Conservation (phyloP, 2,888 invertebrate genomes). For the Balanococcus diminutus region DNA sequence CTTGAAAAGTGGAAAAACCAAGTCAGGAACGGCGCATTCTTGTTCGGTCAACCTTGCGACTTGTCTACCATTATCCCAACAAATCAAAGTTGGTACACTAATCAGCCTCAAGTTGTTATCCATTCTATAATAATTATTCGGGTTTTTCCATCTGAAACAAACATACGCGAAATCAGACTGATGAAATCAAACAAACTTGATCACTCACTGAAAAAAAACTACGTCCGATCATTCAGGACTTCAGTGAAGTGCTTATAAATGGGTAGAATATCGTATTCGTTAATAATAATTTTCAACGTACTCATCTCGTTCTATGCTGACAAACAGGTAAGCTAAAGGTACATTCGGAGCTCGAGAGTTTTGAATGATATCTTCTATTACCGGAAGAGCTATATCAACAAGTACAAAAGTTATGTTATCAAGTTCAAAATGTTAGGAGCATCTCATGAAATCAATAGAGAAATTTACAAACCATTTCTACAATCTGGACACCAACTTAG, state of each 20-base stretch:
- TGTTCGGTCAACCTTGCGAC: not conserved
- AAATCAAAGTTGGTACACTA: not conserved
- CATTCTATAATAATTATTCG: not conserved
- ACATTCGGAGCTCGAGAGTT: not conserved
- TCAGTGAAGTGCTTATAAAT: no score
- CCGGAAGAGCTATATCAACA: not conserved
- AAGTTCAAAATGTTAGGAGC: not conserved
- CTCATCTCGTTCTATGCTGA: not conserved
- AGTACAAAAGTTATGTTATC: not conserved
- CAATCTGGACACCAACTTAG: constrained; percentile 23
- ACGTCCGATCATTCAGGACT: no score
- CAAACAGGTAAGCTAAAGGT: not conserved
- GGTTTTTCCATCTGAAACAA: constrained; percentile 2
- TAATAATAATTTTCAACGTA: not conserved
- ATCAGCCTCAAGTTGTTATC: not conserved
- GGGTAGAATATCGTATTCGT: no score
- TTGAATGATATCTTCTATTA: not conserved
- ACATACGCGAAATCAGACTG: not conserved
- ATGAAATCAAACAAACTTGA: no score
- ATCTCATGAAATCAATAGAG: not conserved
- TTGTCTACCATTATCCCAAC: not conserved
- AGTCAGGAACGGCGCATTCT: not conserved
- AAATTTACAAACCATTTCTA: not conserved
- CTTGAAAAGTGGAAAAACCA: not conserved
- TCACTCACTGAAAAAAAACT: no score